Evolutionary conservation across 2,113 vertebrate genomes (phyloP), one percentile per base, ranked within the genome.

Genomic region (Brienomyrus longianalis): DNA sequence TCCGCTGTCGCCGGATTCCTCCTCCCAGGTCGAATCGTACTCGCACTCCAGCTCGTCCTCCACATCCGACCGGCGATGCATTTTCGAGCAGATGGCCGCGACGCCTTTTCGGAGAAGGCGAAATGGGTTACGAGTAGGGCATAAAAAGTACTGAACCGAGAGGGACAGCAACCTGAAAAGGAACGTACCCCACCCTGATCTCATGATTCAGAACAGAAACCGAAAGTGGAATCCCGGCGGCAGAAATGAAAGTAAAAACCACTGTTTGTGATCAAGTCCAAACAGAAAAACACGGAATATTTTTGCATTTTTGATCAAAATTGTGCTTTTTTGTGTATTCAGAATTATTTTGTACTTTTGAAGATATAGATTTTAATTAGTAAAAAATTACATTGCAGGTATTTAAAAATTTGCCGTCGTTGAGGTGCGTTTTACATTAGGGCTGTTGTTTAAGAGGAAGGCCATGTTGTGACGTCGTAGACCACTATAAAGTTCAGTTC

Each of bases 21-120:
- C 95, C 48, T 96, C 96, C 96, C 96, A 96, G 66, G 96, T 96
- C 52, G 96, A 97, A 77, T 96, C 96, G 88, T 95, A 95, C n/a
- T 90, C 56, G 9, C 91, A 93, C 1, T 91, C 94, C 52, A 91
- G 92, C 19, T 92, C 90, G 11, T n/a, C 88, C 27, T 94, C 93
- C 2, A 50, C 43, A 56, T 59, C 74, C 50, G 47, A 19, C 83
- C 8, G 21, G 9, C 39, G 35, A 21, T 10, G 47, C 83, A 84
- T 84, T 45, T 84, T 48, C 83, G 11, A 84, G 21, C 0, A 23
- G 45, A 84, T 48, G 83, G 83, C 43, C 3, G 6, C 9, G 45
- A 48, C 19, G 17, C 51, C 8, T 10, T 11, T 51, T 54, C 27
- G 50, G n/a, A 56, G 27, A 15, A 9, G n/a, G 85, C 3, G 13